phyloP scores from a whole-genome alignment of 2,113 vertebrate genomes.

The Pyxicephalus adspersus region DNA sequence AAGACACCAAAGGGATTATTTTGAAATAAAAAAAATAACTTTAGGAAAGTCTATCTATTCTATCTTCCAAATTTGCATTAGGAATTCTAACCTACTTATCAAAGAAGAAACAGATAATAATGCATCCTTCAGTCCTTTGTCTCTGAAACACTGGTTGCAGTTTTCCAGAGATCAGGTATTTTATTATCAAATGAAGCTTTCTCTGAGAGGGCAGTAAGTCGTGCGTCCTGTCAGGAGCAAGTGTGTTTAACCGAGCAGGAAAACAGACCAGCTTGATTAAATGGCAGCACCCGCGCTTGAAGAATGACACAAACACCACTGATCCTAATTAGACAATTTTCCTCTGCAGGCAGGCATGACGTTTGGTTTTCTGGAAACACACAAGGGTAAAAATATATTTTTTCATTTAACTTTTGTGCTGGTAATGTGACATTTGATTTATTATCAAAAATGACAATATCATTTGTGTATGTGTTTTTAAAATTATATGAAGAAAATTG shows the following conservation, averaged over 20 bases:
- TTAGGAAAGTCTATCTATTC: too few species aligned
- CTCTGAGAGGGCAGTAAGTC: not conserved
- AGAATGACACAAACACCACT: constrained; percentile 5
- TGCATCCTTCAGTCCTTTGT: not conserved
- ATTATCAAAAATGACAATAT: too few species aligned
- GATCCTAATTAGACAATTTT: constrained; percentile 21
- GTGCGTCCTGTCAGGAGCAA: constrained; percentile 16
- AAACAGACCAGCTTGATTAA: constrained; percentile 25
- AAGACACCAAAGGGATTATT: too few species aligned
- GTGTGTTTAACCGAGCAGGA: not conserved
- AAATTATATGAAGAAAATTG: too few species aligned
- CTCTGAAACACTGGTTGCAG: not conserved
- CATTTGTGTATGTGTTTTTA: too few species aligned
- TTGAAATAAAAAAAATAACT: too few species aligned
- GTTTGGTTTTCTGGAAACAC: not conserved
- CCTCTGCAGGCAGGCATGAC: not conserved
- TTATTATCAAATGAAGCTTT: constrained; percentile 37
- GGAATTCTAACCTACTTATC: constrained; percentile 8
- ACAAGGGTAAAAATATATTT: not conserved
- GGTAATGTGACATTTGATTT: too few species aligned
- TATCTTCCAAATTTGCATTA: not conserved
- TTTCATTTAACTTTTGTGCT: too few species aligned
- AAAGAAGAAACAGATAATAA: constrained; percentile 24
- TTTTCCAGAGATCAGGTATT: constrained; percentile 17
- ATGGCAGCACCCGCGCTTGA: constrained; percentile 1